A percentile compares a stretch with the other conserved stretches of the same genome.
phyloP scores from a whole-genome alignment of 2,888 invertebrate genomes.

The Troilus luridus region DNA sequence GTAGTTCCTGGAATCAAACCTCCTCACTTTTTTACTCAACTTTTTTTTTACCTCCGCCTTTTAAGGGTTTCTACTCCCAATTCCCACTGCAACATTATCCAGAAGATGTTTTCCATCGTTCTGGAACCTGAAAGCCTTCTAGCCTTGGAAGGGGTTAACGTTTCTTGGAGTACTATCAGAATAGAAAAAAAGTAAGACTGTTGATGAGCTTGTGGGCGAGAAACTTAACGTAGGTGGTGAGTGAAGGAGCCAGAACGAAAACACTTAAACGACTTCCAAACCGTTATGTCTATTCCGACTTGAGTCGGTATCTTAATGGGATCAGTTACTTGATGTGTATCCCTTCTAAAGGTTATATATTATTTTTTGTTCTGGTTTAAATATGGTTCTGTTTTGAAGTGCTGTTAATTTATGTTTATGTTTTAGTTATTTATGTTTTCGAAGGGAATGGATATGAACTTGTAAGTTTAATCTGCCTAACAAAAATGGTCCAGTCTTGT shows the following conservation, averaged over 20 bases:
- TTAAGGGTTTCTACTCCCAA: neutral
- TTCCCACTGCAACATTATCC: neutral
- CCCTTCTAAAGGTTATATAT: neutral
- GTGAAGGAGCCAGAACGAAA: neutral
- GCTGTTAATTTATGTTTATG: neutral
- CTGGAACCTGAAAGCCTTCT: neutral
- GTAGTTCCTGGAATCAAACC: neutral
- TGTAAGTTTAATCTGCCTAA: no score
- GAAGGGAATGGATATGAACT: neutral
- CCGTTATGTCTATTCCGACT: conserved; percentile 2
- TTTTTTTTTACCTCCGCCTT: neutral
- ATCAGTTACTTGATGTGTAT: conserved; percentile 29
- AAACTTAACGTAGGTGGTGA: neutral
- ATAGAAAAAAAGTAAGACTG: neutral
- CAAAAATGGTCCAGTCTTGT: no score
- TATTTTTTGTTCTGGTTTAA: neutral
- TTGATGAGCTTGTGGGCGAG: conserved; percentile 21
- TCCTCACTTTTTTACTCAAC: neutral
- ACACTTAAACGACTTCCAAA: neutral
- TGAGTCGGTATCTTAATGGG: neutral
- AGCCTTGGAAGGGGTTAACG: neutral
- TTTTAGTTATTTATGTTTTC: neutral
- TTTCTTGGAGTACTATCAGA: neutral
- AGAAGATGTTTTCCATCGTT: neutral
- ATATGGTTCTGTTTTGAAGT: neutral